phyloP scores from a whole-genome alignment of 2,797 vertebrate species.

The Anisognathus igniventris region DNA sequence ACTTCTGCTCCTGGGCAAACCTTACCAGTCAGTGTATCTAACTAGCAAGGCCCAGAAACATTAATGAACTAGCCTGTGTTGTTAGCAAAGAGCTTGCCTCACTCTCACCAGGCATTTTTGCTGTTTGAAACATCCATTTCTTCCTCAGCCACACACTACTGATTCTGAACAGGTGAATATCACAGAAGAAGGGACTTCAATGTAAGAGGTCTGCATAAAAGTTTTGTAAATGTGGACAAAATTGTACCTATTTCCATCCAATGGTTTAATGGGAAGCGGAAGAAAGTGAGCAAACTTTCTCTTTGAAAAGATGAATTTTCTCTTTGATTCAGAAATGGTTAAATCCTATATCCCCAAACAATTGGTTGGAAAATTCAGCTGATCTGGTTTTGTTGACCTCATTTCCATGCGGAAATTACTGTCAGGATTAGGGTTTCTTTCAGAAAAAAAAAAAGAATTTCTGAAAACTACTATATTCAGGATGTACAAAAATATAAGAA shows the following conservation, averaged over 20 bases:
- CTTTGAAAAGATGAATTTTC: background rate
- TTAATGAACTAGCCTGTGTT: background rate
- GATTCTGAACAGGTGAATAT: background rate
- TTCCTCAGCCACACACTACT: background rate
- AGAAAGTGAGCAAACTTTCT: background rate
- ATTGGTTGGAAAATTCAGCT: background rate
- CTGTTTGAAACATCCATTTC: background rate
- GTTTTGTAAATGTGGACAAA: background rate
- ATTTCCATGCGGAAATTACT: background rate
- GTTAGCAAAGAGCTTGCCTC: background rate
- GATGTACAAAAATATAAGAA: background rate
- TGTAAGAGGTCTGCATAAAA: background rate
- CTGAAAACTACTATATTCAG: background rate
- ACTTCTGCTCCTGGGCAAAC: background rate
- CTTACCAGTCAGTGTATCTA: background rate
- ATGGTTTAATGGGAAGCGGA: rapidly evolving
- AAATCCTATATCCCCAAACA: background rate
- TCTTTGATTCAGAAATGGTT: background rate
- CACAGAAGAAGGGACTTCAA: background rate
- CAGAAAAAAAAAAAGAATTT: background rate
- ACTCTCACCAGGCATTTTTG: background rate
- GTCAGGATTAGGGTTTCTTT: background rate
- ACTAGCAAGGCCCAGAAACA: background rate
- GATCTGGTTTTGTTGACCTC: background rate
- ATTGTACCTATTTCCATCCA: background rate